Percentiles rank a stretch among this genome's conserved stretches.
Evolutionary conservation across 2,797 vertebrate species (phyloP).

Genomic region (Lagorchestes hirsutus): DNA sequence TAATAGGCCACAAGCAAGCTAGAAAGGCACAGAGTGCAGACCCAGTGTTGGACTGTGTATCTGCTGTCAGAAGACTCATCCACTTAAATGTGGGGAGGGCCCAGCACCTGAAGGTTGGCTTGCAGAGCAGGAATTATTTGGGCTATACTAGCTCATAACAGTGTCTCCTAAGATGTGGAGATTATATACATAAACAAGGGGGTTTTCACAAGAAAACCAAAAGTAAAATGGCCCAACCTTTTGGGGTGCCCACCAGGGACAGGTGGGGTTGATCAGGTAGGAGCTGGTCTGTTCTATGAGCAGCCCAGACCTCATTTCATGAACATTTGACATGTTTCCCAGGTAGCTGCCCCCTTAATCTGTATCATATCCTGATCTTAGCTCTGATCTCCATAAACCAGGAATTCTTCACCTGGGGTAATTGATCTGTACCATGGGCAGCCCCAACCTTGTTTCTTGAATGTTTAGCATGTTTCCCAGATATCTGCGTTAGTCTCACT

Average conservation of each 20-base stretch:
- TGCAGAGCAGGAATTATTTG: not conserved
- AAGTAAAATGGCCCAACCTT: not conserved
- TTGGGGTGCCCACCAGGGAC: not conserved
- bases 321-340: slow-evolving; percentile 21
- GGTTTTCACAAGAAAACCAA: not conserved
- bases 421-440: not conserved
- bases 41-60: not conserved
- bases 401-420: not conserved
- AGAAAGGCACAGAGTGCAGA: not conserved
- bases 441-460: slow-evolving; percentile 3
- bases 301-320: not conserved
- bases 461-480: slow-evolving; percentile 34
- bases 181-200: not conserved
- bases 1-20: not conserved
- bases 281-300: not conserved
- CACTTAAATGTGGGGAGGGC: not conserved
- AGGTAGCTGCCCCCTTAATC: slow-evolving; percentile 35
- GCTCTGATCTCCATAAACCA: slow-evolving; percentile 7
- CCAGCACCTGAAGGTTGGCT: not conserved
- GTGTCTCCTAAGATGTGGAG: not conserved
- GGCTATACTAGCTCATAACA: not conserved
- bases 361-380: slow-evolving; percentile 29
- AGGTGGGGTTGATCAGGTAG: slow-evolving; percentile 31
- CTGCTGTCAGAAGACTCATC: not conserved
- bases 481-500: not conserved